phyloP scores from a whole-genome alignment of 1,140 invertebrate species.

The Zaprionus capensis region DNA sequence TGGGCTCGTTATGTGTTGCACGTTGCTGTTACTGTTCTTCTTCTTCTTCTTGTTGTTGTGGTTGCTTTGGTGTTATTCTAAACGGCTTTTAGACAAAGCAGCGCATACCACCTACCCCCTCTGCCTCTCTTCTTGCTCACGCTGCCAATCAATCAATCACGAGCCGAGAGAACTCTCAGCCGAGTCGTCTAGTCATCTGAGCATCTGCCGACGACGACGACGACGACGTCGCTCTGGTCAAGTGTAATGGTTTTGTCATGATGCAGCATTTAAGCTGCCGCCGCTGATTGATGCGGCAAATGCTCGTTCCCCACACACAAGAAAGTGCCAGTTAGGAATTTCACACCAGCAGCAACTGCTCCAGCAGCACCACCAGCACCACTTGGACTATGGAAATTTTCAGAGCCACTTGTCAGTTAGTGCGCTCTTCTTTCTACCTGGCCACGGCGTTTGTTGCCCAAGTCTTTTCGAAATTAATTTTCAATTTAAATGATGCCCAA shows the following conservation, averaged over 20 bases:
- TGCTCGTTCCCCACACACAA: slow-evolving; percentile 56
- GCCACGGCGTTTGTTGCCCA: slow-evolving; percentile 47
- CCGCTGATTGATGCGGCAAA: slow-evolving; percentile 74
- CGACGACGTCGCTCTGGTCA: slow-evolving; percentile 56
- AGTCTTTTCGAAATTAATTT: slow-evolving; percentile 43
- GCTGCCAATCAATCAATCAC: slow-evolving; percentile 82
- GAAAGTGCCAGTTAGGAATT: slow-evolving; percentile 75
- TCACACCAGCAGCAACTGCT: slow-evolving; percentile 60
- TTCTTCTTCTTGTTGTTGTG: slow-evolving; percentile 1
- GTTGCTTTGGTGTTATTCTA: slow-evolving; percentile 72
- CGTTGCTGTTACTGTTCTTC: neutral
- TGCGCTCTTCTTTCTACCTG: slow-evolving; percentile 29
- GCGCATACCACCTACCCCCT: neutral
- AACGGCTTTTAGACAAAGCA: slow-evolving; percentile 82
- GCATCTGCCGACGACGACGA: slow-evolving; percentile 74
- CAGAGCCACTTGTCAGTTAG: slow-evolving; percentile 58
- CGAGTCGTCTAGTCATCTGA: slow-evolving; percentile 74
- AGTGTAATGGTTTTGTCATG: slow-evolving; percentile 83
- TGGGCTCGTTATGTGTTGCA: slow-evolving; percentile 48
- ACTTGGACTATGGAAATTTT: slow-evolving; percentile 65
- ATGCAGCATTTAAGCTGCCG: slow-evolving; percentile 82
- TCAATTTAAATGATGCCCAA: slow-evolving; percentile 6
- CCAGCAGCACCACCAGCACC: slow-evolving; percentile 4
- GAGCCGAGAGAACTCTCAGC: slow-evolving; percentile 55
- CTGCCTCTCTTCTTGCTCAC: slow-evolving; percentile 49